These are phyloP conservation scores for Drosophila chauvacae DNA, from an alignment of 1,140 invertebrate genomes.

Conservation along the genomic window DNA sequence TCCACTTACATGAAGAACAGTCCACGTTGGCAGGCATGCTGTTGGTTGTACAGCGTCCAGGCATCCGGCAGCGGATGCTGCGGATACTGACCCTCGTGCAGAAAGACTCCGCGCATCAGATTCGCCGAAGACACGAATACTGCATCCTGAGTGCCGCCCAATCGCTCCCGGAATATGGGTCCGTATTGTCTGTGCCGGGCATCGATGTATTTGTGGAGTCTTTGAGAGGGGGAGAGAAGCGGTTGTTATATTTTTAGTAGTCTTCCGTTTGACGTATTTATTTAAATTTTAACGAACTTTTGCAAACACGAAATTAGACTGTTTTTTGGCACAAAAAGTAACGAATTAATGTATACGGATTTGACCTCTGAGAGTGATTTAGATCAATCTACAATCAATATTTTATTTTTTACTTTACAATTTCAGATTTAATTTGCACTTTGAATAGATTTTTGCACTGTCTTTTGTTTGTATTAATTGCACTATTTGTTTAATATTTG, in stretches of 20 bases:
- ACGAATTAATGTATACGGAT: neutral
- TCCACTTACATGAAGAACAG: conserved; percentile 93
- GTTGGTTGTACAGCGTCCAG: conserved; percentile 92
- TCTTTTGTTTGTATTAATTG: neutral
- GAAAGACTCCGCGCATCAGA: conserved; percentile 89
- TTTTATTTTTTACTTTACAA: neutral
- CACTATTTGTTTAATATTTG: neutral
- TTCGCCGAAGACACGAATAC: conserved; percentile 88
- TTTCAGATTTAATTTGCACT: neutral
- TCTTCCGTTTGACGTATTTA: neutral
- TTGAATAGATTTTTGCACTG: no score
- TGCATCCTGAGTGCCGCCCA: conserved; percentile 87
- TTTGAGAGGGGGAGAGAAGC: conserved; percentile 25
- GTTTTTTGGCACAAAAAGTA: neutral
- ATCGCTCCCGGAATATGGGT: conserved; percentile 89
- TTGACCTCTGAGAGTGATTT: neutral
- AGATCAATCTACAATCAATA: neutral
- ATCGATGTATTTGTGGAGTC: conserved; percentile 91
- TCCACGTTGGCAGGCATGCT: conserved; percentile 89
- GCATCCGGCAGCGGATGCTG: conserved; percentile 92
- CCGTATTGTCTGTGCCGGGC: conserved; percentile 89
- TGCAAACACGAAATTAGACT: conserved; percentile 13
- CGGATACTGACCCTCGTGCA: conserved; percentile 91
- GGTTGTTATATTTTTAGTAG: neutral
- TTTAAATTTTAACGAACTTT: neutral